Evolutionary conservation across 2,797 vertebrate species (phyloP).

Genomic region (Lerista edwardsae): DNA sequence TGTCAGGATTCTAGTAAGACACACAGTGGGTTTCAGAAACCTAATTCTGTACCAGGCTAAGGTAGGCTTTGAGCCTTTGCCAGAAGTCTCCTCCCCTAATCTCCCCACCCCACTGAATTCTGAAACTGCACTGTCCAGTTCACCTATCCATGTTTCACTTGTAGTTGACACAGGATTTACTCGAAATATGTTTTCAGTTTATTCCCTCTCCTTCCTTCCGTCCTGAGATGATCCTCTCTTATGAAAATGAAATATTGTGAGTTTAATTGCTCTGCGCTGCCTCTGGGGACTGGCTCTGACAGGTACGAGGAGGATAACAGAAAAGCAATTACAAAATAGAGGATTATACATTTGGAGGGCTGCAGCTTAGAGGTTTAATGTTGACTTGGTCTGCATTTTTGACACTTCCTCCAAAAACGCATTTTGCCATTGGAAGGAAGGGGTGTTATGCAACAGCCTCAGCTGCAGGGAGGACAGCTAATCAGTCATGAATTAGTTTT

Average conservation of each 20-base stretch:
- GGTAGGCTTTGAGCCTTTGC: neutral
- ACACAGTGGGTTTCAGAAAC: too few relatives aligned
- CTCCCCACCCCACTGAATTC: neutral
- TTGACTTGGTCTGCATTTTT: conserved; percentile 50
- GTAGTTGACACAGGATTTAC: conserved; percentile 10
- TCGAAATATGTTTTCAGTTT: conserved; percentile 35
- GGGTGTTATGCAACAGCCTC: conserved; percentile 42
- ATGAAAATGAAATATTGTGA: conserved; percentile 62
- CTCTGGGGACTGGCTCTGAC: conserved; percentile 49
- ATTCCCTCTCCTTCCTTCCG: conserved; percentile 17
- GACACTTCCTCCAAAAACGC: conserved; percentile 55
- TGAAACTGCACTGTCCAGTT: neutral
- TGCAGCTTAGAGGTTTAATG: conserved; percentile 58
- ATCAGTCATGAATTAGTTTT: conserved; percentile 56
- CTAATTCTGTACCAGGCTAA: neutral
- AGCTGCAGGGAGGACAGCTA: conserved; percentile 34
- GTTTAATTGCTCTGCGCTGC: conserved; percentile 61
- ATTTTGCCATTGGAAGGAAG: conserved; percentile 52
- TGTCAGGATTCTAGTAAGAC: too few relatives aligned
- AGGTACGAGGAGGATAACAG: conserved; percentile 54
- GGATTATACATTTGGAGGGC: conserved; percentile 49
- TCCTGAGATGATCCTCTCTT: conserved; percentile 59
- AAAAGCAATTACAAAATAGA: conserved; percentile 57
- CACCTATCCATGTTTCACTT: conserved; percentile 45
- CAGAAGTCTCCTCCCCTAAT: neutral